Conservation (phyloP, 1,140 invertebrate genomes). For the Dendroctonus ponderosae region DNA sequence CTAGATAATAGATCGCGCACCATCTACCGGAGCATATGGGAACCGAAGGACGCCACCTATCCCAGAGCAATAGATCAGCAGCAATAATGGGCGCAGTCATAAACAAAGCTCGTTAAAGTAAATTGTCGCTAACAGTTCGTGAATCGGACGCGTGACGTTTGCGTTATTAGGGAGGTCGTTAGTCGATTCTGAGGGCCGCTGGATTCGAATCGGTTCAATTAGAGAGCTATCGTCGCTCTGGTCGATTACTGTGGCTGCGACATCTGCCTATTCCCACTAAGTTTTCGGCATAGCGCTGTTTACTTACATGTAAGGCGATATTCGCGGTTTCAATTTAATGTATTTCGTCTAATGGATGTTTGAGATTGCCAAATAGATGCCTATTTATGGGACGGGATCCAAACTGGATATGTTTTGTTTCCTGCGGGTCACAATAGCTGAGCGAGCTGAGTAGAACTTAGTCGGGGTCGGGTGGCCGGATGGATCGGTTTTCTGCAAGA, state of each 20-base stretch:
- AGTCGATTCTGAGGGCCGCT: conserved; percentile 29
- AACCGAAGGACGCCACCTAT: too few species aligned
- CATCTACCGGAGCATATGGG: too few species aligned
- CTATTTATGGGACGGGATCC: conserved; percentile 20
- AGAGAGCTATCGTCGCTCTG: too few species aligned
- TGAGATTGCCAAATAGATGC: conserved; percentile 26
- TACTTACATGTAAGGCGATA: conserved; percentile 32
- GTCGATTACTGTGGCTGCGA: too few species aligned
- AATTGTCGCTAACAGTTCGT: conserved; percentile 48
- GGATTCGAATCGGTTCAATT: neutral
- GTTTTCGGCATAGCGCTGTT: conserved; percentile 1
- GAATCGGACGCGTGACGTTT: conserved; percentile 44
- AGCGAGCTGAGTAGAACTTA: too few species aligned
- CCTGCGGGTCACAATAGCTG: too few species aligned
- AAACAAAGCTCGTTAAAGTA: conserved; percentile 45
- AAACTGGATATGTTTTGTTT: conserved; percentile 11
- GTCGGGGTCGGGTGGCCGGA: too few species aligned
- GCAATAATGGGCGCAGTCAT: conserved; percentile 25
- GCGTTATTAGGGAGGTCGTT: conserved; percentile 42
- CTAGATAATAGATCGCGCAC: too few species aligned
- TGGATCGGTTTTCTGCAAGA: too few species aligned
- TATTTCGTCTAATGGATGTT: conserved; percentile 32
- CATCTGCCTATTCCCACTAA: too few species aligned
- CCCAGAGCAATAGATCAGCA: neutral
- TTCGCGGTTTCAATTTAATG: conserved; percentile 34